These are phyloP conservation scores for Argentina silus DNA, from an alignment of 2,797 vertebrate species.

Conservation along the genomic window DNA sequence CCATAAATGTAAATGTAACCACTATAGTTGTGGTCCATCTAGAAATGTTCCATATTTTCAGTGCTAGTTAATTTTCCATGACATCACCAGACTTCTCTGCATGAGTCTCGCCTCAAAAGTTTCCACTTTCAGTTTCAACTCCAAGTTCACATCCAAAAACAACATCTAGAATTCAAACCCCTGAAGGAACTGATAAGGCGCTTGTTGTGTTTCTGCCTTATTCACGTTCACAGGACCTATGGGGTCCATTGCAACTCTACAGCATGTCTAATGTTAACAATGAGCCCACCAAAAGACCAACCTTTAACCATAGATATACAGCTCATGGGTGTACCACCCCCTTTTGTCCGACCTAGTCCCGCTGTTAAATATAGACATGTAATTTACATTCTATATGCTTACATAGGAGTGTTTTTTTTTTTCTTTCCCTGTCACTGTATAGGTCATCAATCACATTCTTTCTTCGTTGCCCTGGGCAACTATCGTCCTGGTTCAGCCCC, in stretches of 20 bases:
- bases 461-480: slow-evolving; percentile 26
- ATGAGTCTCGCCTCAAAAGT: not conserved
- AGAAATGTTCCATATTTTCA: not conserved
- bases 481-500: slow-evolving; percentile 21
- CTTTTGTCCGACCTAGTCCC: not conserved
- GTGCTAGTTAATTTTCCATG: not conserved
- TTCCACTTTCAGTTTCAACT: not conserved
- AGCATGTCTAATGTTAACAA: not conserved
- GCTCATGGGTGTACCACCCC: not conserved
- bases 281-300: not conserved
- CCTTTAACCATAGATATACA: not conserved
- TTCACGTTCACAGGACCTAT: not conserved
- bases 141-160: slow-evolving; percentile 1
- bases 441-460: slow-evolving; percentile 10
- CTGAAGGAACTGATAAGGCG: not conserved
- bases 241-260: not conserved
- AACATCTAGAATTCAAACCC: not conserved
- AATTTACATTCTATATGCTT: slow-evolving; percentile 5
- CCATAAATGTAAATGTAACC: too few relatives aligned
- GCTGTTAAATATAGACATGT: slow-evolving; percentile 18
- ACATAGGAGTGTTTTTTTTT: not conserved
- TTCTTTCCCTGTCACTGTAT: not conserved
- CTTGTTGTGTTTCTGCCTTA: not conserved
- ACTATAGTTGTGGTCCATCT: too few relatives aligned
- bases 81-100: not conserved